phyloP scores from a whole-genome alignment of 2,888 invertebrate genomes.

The Atrina japonica region DNA sequence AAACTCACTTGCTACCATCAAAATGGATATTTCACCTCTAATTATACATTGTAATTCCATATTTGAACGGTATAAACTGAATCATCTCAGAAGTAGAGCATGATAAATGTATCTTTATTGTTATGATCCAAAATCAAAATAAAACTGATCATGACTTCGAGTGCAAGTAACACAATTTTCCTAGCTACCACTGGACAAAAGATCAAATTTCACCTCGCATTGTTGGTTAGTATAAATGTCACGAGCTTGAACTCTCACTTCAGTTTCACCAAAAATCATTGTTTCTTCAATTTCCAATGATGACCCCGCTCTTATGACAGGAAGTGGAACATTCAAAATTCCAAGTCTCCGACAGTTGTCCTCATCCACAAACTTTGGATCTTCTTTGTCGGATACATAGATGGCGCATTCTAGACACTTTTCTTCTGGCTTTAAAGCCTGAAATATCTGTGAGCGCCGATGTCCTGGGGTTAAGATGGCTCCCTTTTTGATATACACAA shows the following conservation, averaged over 20 bases:
- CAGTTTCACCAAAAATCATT: slow-evolving; percentile 55
- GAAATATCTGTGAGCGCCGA: slow-evolving; percentile 33
- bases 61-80: no score
- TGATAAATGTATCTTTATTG: no score
- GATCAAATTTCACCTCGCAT: slow-evolving; percentile 30
- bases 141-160: no score
- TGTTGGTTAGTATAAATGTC: slow-evolving; percentile 22
- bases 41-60: no score
- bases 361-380: slow-evolving; percentile 44
- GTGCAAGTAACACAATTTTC: no score
- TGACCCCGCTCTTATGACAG: slow-evolving; percentile 18
- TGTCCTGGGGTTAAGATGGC: slow-evolving; percentile 35
- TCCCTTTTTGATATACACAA: slow-evolving; percentile 42
- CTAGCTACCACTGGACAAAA: slow-evolving; percentile 11
- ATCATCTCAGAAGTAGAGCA: no score
- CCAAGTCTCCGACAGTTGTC: slow-evolving; percentile 42
- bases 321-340: slow-evolving; percentile 42
- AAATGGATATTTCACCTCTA: no score
- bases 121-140: no score
- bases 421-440: slow-evolving; percentile 36
- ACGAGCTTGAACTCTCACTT: slow-evolving; percentile 34
- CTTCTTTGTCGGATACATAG: slow-evolving; percentile 37
- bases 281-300: slow-evolving; percentile 42
- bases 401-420: slow-evolving; percentile 37
- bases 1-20: no score